A percentile compares a stretch with the other conserved stretches of the same genome.
Evolutionary conservation across 2,113 vertebrate species (phyloP).

Genomic region (Tachycineta bicolor): DNA sequence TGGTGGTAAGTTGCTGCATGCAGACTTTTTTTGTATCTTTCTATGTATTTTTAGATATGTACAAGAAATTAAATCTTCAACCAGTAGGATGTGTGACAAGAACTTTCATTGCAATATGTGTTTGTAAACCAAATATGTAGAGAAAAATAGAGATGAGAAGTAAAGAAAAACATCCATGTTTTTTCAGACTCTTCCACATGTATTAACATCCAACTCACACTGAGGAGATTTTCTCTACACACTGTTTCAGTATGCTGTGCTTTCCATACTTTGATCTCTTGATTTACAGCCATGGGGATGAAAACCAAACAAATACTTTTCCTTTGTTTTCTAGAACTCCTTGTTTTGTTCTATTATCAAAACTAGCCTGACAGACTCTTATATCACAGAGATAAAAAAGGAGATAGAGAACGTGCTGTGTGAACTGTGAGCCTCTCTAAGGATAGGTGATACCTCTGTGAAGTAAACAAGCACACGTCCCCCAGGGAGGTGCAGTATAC

Average conservation of each 20-base stretch:
- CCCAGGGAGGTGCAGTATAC: neutral
- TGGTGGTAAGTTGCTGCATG: neutral
- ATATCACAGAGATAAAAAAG: neutral
- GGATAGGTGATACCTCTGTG: neutral
- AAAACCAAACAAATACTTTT: conserved; percentile 5
- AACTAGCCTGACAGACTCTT: neutral
- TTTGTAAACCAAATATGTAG: neutral
- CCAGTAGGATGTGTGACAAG: conserved; percentile 22
- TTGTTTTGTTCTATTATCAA: neutral
- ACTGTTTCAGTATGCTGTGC: neutral
- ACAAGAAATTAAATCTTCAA: conserved; percentile 27
- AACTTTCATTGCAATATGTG: neutral
- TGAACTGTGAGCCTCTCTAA: neutral
- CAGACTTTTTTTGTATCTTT: neutral
- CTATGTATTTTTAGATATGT: conserved; percentile 50
- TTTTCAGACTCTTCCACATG: neutral
- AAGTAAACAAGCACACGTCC: neutral
- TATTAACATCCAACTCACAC: neutral
- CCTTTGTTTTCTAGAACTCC: neutral
- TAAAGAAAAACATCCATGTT: neutral
- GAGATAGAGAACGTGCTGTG: neutral
- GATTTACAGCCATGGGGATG: neutral
- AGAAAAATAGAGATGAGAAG: neutral
- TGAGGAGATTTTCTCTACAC: neutral
- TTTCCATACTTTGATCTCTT: neutral